Base-by-base conservation (phyloP, 1,140 invertebrate genomes). In the Cydia strobilella region DNA sequence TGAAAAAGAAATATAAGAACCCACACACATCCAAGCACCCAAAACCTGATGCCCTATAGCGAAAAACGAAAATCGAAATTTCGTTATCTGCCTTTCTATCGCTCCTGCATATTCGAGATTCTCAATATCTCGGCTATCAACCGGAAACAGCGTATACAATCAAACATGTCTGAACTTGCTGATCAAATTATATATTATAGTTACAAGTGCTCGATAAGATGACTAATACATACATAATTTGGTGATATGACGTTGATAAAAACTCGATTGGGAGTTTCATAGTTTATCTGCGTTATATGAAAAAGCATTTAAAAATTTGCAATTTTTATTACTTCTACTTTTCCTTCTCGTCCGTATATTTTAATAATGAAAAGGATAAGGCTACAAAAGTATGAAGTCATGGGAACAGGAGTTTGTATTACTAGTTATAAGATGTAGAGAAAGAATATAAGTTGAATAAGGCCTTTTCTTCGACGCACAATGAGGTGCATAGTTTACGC, bases 391-490 rank as follows among this genome's bases (percentile, higher is more conserved):
- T 51, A 51, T 51, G 48, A 59, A 59, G 51, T 18, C 54, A 59
- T 23, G 20, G 54, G 54, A 59, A 59, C 54, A 59, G 20, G 54
- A 12, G 7, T 59, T 23, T 20, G 54, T 59, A 59, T 59, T 59
- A 59, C 48, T n/a, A n/a, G 48, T 51, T 13, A n/a, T 13, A n/a
- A 51, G 54, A 3, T 23, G 54, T 23, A 23, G 51, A 54, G 20
- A 59, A 59, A 23, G 20, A 23, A 59, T 23, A 18, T n/a, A 23
- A 23, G 54, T 59, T 59, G 54, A 59, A 59, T 59, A 59, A 20
- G 54, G 54, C 54, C 54, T 23, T 59, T 59, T 59, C 54, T 59
- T 59, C 54, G 54, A 23, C 54, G 54, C 54, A 59, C 54, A 59
- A 59, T 59, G 54, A 59, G 10, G 18, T 3, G 54, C 54, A 59